These are phyloP conservation scores for Lordiphosa clarofinis DNA, from an alignment of 1,140 invertebrate species.

Conservation along the genomic window DNA sequence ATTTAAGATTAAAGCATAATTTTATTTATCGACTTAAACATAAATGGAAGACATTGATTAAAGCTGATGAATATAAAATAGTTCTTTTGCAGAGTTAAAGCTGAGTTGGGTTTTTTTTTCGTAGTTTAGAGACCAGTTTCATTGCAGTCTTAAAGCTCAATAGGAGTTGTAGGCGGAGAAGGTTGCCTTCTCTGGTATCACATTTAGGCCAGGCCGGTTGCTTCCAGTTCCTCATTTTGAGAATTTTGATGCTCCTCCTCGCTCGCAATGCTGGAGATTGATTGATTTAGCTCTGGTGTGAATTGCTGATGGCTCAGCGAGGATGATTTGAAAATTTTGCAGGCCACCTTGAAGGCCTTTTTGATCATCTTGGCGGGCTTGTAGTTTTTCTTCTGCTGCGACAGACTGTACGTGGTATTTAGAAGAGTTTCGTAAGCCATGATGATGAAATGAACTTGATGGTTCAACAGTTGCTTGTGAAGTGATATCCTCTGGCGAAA, in stretches of 20 bases:
- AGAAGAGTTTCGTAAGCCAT: constrained; percentile 50
- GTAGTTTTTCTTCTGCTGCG: constrained; percentile 29
- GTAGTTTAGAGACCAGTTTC: constrained; percentile 42
- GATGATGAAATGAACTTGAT: constrained; percentile 17
- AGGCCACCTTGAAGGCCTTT: constrained; percentile 37
- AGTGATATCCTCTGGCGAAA: constrained; percentile 36
- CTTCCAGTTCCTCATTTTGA: constrained; percentile 32
- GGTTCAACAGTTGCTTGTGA: constrained; percentile 27
- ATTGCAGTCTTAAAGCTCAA: constrained; percentile 35
- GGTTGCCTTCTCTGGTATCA: constrained; percentile 21
- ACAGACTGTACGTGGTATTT: constrained; percentile 15
- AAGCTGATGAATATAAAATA: constrained; percentile 22
- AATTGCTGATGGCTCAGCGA: constrained; percentile 12
- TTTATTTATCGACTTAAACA: constrained; percentile 27
- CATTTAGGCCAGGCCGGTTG: constrained; percentile 24
- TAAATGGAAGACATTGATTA: constrained; percentile 50
- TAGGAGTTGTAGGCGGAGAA: constrained; percentile 10
- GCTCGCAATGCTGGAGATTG: constrained; percentile 5
- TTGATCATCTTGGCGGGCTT: constrained; percentile 30
- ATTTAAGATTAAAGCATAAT: constrained; percentile 17
- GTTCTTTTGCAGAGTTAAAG: constrained; percentile 35
- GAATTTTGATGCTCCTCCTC: constrained; percentile 31
- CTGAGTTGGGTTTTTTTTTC: constrained; percentile 16
- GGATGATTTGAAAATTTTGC: constrained; percentile 34
- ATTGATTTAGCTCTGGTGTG: neutral